phyloP scores from a whole-genome alignment of 2,888 invertebrate genomes.

The Metallyticus violacea region DNA sequence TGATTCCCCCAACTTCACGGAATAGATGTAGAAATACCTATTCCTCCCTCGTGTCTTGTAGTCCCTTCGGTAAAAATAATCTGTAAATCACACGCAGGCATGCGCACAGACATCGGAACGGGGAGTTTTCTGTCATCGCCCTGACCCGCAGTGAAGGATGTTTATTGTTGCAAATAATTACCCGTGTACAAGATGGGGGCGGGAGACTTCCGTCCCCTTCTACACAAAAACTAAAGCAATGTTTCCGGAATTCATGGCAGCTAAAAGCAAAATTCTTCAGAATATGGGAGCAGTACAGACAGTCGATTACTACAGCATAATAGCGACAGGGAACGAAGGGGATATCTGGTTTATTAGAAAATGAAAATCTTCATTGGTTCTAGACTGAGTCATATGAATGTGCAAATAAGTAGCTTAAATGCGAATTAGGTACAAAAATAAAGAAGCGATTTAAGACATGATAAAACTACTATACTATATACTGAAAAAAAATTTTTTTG shows the following conservation, averaged over 20 bases:
- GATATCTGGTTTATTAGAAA: too few species aligned
- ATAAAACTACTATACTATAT: too few species aligned
- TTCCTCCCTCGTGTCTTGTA: neutral
- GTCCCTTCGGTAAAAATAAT: conserved; percentile 1
- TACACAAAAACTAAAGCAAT: neutral
- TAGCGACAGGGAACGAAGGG: too few species aligned
- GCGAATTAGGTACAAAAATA: too few species aligned
- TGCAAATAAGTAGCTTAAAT: too few species aligned
- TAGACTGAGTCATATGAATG: too few species aligned
- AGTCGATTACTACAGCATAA: neutral
- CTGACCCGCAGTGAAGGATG: neutral
- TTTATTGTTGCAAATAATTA: conserved; percentile 16
- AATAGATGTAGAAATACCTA: too few species aligned
- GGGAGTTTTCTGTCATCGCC: neutral
- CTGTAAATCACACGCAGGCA: neutral
- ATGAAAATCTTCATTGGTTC: too few species aligned
- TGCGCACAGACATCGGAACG: neutral
- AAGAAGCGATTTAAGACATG: too few species aligned
- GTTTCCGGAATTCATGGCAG: neutral
- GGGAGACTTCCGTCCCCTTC: too few species aligned
- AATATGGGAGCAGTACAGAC: too few species aligned
- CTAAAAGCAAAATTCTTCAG: neutral
- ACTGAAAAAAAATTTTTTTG: too few species aligned
- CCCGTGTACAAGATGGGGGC: neutral
- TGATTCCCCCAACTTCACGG: neutral